These are phyloP conservation scores for Polypterus bichir DNA, from an alignment of 2,113 vertebrate species.

Conservation along the genomic window DNA sequence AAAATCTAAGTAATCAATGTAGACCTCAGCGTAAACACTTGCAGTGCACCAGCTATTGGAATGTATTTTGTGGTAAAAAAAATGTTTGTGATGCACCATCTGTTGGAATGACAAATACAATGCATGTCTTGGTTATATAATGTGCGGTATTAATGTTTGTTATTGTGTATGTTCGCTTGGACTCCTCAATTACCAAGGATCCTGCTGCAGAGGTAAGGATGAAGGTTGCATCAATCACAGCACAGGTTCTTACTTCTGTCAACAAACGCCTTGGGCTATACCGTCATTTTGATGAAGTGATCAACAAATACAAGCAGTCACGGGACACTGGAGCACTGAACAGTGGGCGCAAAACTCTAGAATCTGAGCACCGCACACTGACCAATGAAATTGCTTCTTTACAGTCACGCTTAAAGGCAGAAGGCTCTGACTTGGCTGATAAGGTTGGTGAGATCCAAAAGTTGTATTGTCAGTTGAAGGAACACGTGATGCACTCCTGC, in stretches of 20 bases:
- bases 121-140: no score
- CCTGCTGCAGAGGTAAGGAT: conserved; percentile 92
- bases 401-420: conserved; percentile 81
- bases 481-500: conserved; percentile 77
- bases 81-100: no score
- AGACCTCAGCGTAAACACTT: no score
- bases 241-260: conserved; percentile 88
- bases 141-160: no score
- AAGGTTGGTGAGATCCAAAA: conserved; percentile 98
- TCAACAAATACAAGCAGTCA: conserved; percentile 92
- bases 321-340: conserved; percentile 80
- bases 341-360: conserved; percentile 77
- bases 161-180: no score
- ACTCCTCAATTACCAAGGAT: conserved; percentile 73
- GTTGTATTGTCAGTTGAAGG: conserved; percentile 83
- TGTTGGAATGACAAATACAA: no score
- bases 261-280: conserved; percentile 91
- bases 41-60: no score
- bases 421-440: conserved; percentile 87
- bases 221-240: conserved; percentile 96
- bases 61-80: no score
- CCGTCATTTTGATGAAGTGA: conserved; percentile 86
- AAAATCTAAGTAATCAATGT: no score
- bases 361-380: conserved; percentile 77
- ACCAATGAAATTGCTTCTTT: conserved; percentile 74